Conservation (phyloP, 2,888 invertebrate species). For the Loripinus fragilis region DNA sequence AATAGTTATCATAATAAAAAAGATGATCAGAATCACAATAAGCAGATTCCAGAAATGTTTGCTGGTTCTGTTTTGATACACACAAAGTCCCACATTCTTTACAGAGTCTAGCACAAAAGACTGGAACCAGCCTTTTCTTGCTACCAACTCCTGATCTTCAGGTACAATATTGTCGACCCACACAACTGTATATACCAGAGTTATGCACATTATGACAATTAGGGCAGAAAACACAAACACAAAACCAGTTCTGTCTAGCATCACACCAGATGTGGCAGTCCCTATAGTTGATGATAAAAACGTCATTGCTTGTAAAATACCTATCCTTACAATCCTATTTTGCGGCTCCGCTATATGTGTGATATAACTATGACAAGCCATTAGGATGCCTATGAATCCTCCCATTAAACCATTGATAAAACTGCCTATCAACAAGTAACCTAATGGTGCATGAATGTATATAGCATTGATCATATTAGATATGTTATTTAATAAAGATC, state of each 20-base stretch:
- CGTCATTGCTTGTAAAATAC: constrained; percentile 92
- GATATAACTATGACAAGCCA: constrained; percentile 89
- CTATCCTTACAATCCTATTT: constrained; percentile 91
- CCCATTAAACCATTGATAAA: constrained; percentile 83
- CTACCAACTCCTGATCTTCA: background rate
- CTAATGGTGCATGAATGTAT: constrained; percentile 70
- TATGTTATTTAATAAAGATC: constrained; percentile 75
- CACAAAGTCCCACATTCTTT: constrained; percentile 60
- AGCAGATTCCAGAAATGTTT: constrained; percentile 54
- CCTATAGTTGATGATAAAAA: constrained; percentile 93
- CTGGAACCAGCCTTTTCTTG: constrained; percentile 29
- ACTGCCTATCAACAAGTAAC: constrained; percentile 82
- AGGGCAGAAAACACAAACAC: constrained; percentile 81
- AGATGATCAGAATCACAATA: constrained; percentile 59
- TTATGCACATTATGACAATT: constrained; percentile 74
- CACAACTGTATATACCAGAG: constrained; percentile 81
- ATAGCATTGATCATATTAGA: constrained; percentile 77
- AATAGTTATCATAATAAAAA: constrained; percentile 65
- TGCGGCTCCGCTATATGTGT: constrained; percentile 89
- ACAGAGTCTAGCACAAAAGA: constrained; percentile 41
- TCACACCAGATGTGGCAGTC: constrained; percentile 91
- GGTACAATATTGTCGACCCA: constrained; percentile 68
- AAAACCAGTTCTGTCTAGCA: constrained; percentile 85
- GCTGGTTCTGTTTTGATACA: constrained; percentile 61
- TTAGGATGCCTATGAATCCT: constrained; percentile 83